Evolutionary conservation across 2,797 vertebrate species (phyloP), one percentile per base, ranked within the genome.

Genomic region (Atherinosoma microstoma): DNA sequence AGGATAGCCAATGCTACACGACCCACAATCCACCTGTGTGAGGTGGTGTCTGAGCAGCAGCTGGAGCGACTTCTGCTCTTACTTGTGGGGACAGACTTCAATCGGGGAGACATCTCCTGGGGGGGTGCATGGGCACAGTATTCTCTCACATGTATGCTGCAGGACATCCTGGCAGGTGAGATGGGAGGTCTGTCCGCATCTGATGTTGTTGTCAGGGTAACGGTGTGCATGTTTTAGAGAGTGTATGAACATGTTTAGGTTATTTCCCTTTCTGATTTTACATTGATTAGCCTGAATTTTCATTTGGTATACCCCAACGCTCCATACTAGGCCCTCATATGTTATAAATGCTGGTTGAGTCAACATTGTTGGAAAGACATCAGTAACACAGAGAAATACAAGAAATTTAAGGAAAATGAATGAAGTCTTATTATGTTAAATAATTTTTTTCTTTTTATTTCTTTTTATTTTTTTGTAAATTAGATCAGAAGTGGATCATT

Each of bases 111-210:
- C 90, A 99, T 99, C 89, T 97, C 97, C 56, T 99, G 98, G 98
- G 98, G 98, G 6, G 98, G 98, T 30, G 98, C 98, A 29, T 99
- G 98, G 98, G 98, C 98, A 64, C 98, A 99, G 63, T 99, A 99
- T 92, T 99, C 98, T 54, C 95, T 99, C 87, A 99, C 97, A 9
- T 99, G 98, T 80, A 99, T 99, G 98, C 94, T 99, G 2, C 98
- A 99, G 91, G 98, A 99, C 93, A 98, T 99, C 85, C 91, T 99
- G 77, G 95, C 97, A 96, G 98, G 98, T 99, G 89, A 32, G 30
- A 4, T 32, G 30, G 24, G 24, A 27, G 24, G 2, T 27, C 24
- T 2, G 24, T 27, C 24, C 24, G 30, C 30, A 4, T 10, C 34
- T 40, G 5, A 47, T 9, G 45, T 2, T 47, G 45, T 20, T n/a